Evolutionary conservation across 1,140 invertebrate genomes (phyloP).

Genomic region (Zophobas morio): DNA sequence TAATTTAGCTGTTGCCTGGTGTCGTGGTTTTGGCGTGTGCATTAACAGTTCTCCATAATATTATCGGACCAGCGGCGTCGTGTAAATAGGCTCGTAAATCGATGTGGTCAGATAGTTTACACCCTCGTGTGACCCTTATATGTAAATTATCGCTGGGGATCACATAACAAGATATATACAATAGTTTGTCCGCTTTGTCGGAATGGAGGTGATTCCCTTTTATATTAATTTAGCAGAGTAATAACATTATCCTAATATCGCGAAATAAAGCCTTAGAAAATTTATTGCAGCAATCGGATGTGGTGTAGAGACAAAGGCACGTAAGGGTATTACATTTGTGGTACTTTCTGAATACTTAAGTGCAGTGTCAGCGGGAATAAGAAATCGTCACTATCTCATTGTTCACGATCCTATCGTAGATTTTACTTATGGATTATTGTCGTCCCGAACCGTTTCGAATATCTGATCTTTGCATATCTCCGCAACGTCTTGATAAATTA

Average conservation of each 20-base stretch:
- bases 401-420: constrained; percentile 46
- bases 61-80: constrained; percentile 31
- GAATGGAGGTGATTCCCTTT: constrained; percentile 1
- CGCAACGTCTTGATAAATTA: constrained; percentile 32
- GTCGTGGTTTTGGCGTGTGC: constrained; percentile 40
- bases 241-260: neutral
- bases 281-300: constrained; percentile 7
- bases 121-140: constrained; percentile 34
- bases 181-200: constrained; percentile 26
- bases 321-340: constrained; percentile 30
- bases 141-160: constrained; percentile 41
- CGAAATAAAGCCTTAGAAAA: constrained; percentile 9
- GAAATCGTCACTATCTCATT: constrained; percentile 34
- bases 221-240: constrained; percentile 12
- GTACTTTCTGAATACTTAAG: constrained; percentile 27
- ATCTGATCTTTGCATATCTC: constrained; percentile 34
- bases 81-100: constrained; percentile 48
- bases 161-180: constrained; percentile 36
- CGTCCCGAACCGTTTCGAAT: constrained; percentile 34
- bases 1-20: constrained; percentile 26
- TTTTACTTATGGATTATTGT: constrained; percentile 49
- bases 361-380: constrained; percentile 42
- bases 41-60: constrained; percentile 42
- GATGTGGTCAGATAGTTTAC: constrained; percentile 47
- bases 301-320: constrained; percentile 20